phyloP scores from a whole-genome alignment of 2,797 vertebrate species.

The Nyctibius grandis region DNA sequence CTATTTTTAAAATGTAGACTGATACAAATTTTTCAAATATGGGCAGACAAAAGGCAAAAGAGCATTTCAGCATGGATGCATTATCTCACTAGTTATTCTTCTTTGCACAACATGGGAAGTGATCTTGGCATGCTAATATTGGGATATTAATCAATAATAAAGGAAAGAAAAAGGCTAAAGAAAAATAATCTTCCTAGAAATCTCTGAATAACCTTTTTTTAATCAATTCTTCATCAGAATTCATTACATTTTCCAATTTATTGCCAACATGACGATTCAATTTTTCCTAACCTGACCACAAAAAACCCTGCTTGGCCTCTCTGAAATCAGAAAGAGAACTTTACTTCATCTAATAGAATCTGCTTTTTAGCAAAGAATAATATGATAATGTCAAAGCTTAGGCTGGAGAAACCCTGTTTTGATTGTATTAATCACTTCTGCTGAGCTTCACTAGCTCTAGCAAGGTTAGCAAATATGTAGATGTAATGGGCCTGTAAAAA shows the following conservation, averaged over 20 bases:
- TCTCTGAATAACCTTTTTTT: background rate
- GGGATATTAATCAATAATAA: background rate
- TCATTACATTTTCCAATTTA: background rate
- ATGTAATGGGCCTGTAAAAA: slow-evolving; percentile 7
- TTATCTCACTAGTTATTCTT: background rate
- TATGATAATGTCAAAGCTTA: background rate
- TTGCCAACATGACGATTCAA: background rate
- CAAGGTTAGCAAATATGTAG: background rate
- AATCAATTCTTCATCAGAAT: background rate
- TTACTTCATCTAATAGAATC: background rate
- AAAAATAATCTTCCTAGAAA: background rate
- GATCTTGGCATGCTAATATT: background rate
- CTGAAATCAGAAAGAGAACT: background rate
- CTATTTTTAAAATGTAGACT: background rate
- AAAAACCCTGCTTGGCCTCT: background rate
- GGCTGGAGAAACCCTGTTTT: background rate
- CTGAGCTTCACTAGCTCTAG: background rate
- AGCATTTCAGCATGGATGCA: background rate
- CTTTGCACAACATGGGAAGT: background rate
- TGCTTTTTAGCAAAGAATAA: background rate
- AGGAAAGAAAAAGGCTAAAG: background rate
- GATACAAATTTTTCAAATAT: background rate
- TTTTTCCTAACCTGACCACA: background rate
- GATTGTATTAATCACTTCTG: background rate
- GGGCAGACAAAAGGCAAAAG: background rate